Conservation (phyloP, 92 coral and sea anemone genomes). For the Porites lobata region DNA sequence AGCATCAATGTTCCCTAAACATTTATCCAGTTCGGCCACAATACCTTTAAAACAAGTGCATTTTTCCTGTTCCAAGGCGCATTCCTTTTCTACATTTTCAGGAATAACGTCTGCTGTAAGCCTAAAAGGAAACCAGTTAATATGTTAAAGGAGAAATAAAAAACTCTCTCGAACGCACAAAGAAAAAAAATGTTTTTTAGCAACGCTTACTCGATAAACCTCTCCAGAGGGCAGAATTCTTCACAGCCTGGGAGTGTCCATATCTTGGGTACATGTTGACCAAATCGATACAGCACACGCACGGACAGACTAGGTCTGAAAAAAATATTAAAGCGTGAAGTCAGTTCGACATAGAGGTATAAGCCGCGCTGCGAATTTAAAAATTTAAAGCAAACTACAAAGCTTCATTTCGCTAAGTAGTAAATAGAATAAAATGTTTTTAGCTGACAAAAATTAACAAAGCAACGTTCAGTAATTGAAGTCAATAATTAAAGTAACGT, state of each 20-base stretch:
- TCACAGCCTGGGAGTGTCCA: slow-evolving; percentile 14
- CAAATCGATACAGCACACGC: slow-evolving; percentile 33
- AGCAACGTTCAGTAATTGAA: too few relatives aligned
- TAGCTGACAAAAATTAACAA: too few relatives aligned
- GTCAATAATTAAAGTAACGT: too few relatives aligned
- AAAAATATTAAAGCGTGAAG: neutral
- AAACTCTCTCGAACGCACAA: neutral
- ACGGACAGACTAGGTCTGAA: slow-evolving; percentile 6
- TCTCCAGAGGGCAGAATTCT: slow-evolving; percentile 26
- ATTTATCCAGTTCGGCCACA: too few relatives aligned
- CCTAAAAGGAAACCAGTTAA: neutral
- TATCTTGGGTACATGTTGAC: neutral
- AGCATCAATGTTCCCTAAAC: too few relatives aligned
- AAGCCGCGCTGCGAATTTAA: neutral
- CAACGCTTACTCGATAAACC: slow-evolving; percentile 2
- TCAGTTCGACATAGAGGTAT: neutral
- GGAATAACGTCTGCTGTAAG: slow-evolving; percentile 30
- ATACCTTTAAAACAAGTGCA: slow-evolving; percentile 25
- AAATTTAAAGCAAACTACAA: neutral
- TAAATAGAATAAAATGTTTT: too few relatives aligned
- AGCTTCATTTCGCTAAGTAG: too few relatives aligned
- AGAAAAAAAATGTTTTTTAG: neutral
- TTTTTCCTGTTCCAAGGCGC: slow-evolving; percentile 14
- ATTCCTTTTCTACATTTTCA: slow-evolving; percentile 11
- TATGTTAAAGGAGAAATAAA: neutral